phyloP scores from a whole-genome alignment of 1,140 invertebrate species.

The Phortica variegata region DNA sequence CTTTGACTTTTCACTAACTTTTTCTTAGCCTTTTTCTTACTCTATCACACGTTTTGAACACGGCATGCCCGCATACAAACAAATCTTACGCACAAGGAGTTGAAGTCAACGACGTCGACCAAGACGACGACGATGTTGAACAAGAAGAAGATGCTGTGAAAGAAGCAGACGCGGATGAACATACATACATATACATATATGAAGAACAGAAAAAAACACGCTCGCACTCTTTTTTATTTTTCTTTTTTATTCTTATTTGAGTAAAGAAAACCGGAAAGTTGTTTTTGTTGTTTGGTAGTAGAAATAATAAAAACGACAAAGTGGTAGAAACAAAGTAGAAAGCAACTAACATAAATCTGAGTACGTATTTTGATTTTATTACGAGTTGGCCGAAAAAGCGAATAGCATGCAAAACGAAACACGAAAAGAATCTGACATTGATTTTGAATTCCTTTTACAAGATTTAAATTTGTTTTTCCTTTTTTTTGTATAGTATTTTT shows the following conservation, averaged over 20 bases:
- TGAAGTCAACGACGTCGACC: too few relatives aligned
- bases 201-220: not conserved
- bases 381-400: too few relatives aligned
- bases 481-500: slow-evolving; percentile 15
- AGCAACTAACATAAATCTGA: too few relatives aligned
- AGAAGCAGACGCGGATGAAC: too few relatives aligned
- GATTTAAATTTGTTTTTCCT: slow-evolving; percentile 10
- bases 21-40: slow-evolving; percentile 7
- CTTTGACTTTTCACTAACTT: slow-evolving; percentile 20
- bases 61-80: too few relatives aligned
- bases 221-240: slow-evolving; percentile 6
- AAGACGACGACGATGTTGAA: too few relatives aligned
- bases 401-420: too few relatives aligned
- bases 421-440: too few relatives aligned
- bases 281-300: slow-evolving; percentile 28
- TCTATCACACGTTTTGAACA: not conserved
- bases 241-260: not conserved
- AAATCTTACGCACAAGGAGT: too few relatives aligned
- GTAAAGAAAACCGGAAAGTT: slow-evolving; percentile 45
- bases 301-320: slow-evolving; percentile 21
- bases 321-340: slow-evolving; percentile 24
- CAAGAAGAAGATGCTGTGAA: too few relatives aligned
- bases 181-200: not conserved
- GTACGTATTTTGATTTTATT: too few relatives aligned
- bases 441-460: slow-evolving; percentile 14